Conservation (phyloP, 2,113 vertebrate species). For the Girardinichthys multiradiatus region DNA sequence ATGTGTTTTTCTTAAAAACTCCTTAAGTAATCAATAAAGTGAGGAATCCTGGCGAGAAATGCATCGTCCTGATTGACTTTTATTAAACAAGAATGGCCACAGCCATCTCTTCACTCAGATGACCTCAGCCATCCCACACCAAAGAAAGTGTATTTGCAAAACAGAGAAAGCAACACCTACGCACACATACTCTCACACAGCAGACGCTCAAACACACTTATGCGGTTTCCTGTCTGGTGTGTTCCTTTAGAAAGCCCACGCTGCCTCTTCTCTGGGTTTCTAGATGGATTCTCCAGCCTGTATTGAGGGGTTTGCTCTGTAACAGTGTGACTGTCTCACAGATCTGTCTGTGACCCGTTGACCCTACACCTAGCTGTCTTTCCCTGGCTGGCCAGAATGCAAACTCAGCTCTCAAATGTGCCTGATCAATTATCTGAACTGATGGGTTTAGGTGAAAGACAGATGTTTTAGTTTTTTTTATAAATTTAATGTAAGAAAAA, state of each 20-base stretch:
- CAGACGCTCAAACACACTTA: constrained; percentile 69
- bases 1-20: constrained; percentile 33
- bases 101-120: constrained; percentile 59
- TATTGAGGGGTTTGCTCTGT: constrained; percentile 59
- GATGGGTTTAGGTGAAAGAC: constrained; percentile 6
- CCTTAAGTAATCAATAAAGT: constrained; percentile 52
- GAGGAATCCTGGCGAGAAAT: constrained; percentile 28
- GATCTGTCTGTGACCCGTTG: constrained; percentile 65
- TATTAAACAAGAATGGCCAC: constrained; percentile 45
- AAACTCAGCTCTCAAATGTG: constrained; percentile 33
- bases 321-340: constrained; percentile 46
- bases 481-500: not conserved
- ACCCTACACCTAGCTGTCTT: constrained; percentile 71
- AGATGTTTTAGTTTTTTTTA: constrained; percentile 5
- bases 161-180: constrained; percentile 71
- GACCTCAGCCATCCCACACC: constrained; percentile 70
- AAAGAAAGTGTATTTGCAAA: constrained; percentile 63
- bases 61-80: constrained; percentile 34
- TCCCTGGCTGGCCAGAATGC: constrained; percentile 34
- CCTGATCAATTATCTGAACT: constrained; percentile 46
- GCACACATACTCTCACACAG: constrained; percentile 48
- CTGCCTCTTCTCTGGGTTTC: constrained; percentile 48
- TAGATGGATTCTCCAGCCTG: constrained; percentile 77
- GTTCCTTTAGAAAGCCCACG: constrained; percentile 71
- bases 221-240: constrained; percentile 79